Percentiles rank a stretch among this genome's conserved stretches.
Evolutionary conservation across 2,797 vertebrate species (phyloP).

Genomic region (Caiman crocodilus): DNA sequence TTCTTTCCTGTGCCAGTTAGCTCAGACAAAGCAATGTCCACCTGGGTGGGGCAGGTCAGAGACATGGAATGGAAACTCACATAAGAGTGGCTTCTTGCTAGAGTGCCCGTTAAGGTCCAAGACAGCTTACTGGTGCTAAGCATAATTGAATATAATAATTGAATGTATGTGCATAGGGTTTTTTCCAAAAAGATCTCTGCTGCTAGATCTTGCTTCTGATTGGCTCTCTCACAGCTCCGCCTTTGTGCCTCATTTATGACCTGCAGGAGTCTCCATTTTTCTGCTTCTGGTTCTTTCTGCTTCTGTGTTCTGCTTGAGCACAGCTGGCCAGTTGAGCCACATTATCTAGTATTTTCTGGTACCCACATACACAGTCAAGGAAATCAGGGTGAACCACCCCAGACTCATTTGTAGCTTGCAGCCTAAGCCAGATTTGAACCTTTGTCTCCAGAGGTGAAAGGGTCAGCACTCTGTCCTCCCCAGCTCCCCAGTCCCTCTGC

Average conservation of each 20-base stretch:
- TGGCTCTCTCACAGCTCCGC: rapidly evolving
- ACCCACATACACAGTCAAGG: neutral
- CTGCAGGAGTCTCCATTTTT: rapidly evolving
- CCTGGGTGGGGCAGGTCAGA: neutral
- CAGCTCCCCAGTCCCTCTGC: neutral
- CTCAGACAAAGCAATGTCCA: neutral
- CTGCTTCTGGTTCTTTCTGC: neutral
- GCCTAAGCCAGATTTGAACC: neutral
- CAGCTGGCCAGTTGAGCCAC: rapidly evolving
- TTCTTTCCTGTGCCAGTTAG: neutral
- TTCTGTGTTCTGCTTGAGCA: too few relatives aligned
- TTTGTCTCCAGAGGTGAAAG: neutral
- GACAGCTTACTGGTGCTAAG: neutral
- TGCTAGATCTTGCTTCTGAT: rapidly evolving
- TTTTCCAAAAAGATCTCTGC: neutral
- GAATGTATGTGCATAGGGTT: rapidly evolving
- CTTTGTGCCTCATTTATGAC: rapidly evolving
- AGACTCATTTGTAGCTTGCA: neutral
- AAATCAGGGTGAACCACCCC: rapidly evolving
- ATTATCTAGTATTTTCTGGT: neutral
- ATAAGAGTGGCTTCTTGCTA: neutral
- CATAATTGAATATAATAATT: too few relatives aligned
- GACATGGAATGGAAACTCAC: rapidly evolving
- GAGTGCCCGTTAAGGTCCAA: rapidly evolving
- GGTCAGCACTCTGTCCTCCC: rapidly evolving